Base-by-base conservation (phyloP, 2,113 vertebrate genomes). In the Silurus meridionalis region DNA sequence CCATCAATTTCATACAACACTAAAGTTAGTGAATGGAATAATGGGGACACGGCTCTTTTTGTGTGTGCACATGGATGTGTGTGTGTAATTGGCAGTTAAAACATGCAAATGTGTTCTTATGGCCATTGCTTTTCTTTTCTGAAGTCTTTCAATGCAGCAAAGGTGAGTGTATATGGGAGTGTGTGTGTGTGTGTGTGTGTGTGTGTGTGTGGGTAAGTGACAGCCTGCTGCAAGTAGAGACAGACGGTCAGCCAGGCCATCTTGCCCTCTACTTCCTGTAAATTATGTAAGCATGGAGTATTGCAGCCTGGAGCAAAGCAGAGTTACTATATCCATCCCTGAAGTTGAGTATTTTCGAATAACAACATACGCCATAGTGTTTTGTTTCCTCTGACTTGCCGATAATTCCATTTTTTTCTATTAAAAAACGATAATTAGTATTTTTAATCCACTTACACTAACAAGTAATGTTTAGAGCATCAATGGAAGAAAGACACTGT, bases 1-100 rank as follows among this genome's bases (percentile, higher is more conserved):
- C 74, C n/a, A 77, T 64, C 25, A 50, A 13, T 83, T 61, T 87
- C 74, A 83, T 55, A 13, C 79, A 57, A 52, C 81, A 82, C 23
- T 75, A 64, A 85, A 78, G 74, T 66, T 64, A 85, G 6, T 85
- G 19, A 75, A 61, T 60, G 10, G 55, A n/a, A 74, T 75, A 61
- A 74, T 61, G 57, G 37, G 69, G 46, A 74, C 37, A 50, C 5
- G 75, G 80, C 74, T 25, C 11, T 77, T 6, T 63, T 15, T 37
- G 28, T 46, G 28, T 71, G 28, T 46, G 14, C 15, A 14, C 46
- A 14, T 37, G 58, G 28, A 61, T 23, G 55, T 57, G 66, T 57
- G 6, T 83, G 80, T 82, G 80, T 28, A n/a, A 66, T 28, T 63
- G 83, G 2, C 9, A 55, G 74, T 85, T 55, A 66, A 66, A 78